Base-by-base conservation (phyloP, 2,113 vertebrate species). In the Actenoides hombroni region DNA sequence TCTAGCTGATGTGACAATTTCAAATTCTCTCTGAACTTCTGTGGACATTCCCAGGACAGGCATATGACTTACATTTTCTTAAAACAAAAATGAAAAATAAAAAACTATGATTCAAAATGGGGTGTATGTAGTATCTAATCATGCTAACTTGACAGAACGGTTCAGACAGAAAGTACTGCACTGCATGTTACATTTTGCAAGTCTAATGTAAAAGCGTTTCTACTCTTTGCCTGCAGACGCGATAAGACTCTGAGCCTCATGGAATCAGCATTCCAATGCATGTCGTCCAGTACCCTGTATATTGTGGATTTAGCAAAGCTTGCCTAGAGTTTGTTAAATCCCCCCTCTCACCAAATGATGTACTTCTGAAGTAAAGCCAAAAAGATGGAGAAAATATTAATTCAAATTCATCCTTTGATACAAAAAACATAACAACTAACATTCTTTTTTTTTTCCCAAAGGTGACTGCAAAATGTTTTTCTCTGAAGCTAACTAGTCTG, bases 241-340 rank as follows among this genome's bases (percentile, higher is more conserved):
- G 74, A 86, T 93, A 96, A 97, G 90, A 78, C 65, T 40, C 48
- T 2, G 0, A 96, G 88, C 13, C 69, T 94, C 26, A 1, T 75
- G 54, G 88, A 95, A 93, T 94, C 95, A 92, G 80, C 86, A 83
- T 83, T 96, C 93, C 83, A 84, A 78, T 37, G 73, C 63, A 60
- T 88, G 94, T 90, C 70, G 57, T 90, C 95, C 92, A 75, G 92
- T 37, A 90, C 42, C 70, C 69, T 51, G 33, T 40, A 57, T 81
- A 49, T 56, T 71, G 82, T 91, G 90, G 76, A 96, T 96, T 96
- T 94, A 96, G 91, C 69, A 95, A 88, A 96, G 80, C 93, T 92
- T 83, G 71, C 84, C 94, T 93, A 95, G 92, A 95, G 85, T 92
- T 95, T 92, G 56, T 83, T 76, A 91, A 96, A 71, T 91, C 46